Percentiles rank a stretch among this genome's conserved stretches.
These are phyloP conservation scores for Kuschelorhynchus macadamiae DNA, from an alignment of 2,888 invertebrate genomes.

Conservation along the genomic window DNA sequence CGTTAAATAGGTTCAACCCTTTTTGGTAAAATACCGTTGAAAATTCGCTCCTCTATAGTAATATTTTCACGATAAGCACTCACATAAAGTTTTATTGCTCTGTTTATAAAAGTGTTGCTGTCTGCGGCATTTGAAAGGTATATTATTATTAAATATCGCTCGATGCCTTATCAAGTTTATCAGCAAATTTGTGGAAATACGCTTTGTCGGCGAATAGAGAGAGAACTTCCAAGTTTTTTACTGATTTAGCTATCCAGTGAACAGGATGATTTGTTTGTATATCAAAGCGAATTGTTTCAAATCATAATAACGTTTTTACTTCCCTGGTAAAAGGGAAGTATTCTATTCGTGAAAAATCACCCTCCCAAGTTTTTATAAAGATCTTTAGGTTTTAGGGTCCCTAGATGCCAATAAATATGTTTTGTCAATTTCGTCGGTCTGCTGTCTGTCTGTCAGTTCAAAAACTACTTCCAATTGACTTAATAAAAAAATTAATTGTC, in stretches of 20 bases:
- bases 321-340: no score
- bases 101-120: constrained; percentile 46
- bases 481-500: neutral
- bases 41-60: constrained; percentile 21
- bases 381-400: no score
- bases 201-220: constrained; percentile 44
- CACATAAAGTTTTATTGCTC: constrained; percentile 46
- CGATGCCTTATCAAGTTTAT: constrained; percentile 46
- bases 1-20: no score
- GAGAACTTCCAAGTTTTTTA: constrained; percentile 34
- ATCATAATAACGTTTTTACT: neutral
- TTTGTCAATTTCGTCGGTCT: neutral
- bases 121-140: constrained; percentile 47
- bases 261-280: constrained; percentile 4
- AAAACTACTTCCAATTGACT: neutral
- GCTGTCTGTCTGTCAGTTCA: neutral
- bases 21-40: no score
- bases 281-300: neutral
- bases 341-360: no score
- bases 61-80: constrained; percentile 47
- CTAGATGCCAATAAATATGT: no score
- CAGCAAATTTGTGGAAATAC: constrained; percentile 45
- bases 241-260: constrained; percentile 1
- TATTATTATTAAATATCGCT: constrained; percentile 49
- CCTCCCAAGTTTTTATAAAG: neutral